Evolutionary conservation across 2,888 invertebrate species (phyloP), one percentile per base, ranked within the genome.

Genomic region (Anthophora plumipes): DNA sequence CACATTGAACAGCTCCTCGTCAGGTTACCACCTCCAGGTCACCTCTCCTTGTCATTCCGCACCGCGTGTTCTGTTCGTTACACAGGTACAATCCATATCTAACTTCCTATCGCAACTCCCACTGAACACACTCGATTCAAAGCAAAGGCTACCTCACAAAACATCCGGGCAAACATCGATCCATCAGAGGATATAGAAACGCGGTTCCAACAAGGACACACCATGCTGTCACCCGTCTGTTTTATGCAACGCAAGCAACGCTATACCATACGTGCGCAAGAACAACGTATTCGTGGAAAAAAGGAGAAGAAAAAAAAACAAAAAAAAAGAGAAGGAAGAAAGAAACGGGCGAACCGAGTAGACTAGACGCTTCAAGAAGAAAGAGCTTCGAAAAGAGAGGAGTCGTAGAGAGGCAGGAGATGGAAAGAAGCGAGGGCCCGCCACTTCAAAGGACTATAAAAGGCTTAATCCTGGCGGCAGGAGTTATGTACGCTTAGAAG

Each of bases 391-490:
- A 31, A 14, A 31, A 17, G 39, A 50, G 60, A 25, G 63, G 66
- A 63, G 68, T 55, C 22, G 37, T 11, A 41, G 75, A 68, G 70
- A 60, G 69, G 75, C 46, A 54, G 57, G 57, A 50, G 80, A 54
- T 43, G 74, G 69, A 60, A 63, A 78, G 55, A 72, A 66, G 52
- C 41, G 67, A 67, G 66, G 75, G 61, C 67, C 73, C 74, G 83
- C 83, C 85, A 80, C 85, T 83, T 86, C 81, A 80, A 87, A 88
- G 89, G 82, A 86, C 87, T 86, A 87, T 89, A 88, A 89, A 90
- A 90, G 89, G 86, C 87, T 89, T 89, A 89, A 90, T 91, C 89
- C 89, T 87, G 85, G 85, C 80, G 84, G 82, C 81, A 66, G 79
- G 85, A 89, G 89, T 88, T 88, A 85, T 89, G 88, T 84, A 82